A percentile compares a stretch with the other conserved stretches of the same genome.
phyloP scores from a whole-genome alignment of 2,888 invertebrate species.

The Hypomecis atomaria region DNA sequence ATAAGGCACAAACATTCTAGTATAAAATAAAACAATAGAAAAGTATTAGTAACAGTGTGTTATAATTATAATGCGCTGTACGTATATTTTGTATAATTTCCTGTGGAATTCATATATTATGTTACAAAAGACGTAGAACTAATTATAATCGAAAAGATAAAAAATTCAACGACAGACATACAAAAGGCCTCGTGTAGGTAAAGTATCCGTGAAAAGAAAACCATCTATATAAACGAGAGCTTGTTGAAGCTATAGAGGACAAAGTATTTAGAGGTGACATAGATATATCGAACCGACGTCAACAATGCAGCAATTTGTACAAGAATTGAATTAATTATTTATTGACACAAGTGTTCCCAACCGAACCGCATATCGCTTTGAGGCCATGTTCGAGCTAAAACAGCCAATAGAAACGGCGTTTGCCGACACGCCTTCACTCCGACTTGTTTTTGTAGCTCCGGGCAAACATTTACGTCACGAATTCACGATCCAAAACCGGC shows the following conservation, averaged over 20 bases:
- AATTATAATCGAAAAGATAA: too few species aligned
- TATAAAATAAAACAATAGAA: too few species aligned
- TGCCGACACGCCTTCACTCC: slow-evolving; percentile 53
- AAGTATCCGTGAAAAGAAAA: neutral
- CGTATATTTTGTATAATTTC: too few species aligned
- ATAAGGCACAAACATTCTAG: too few species aligned
- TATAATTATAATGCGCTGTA: too few species aligned
- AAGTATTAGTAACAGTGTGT: too few species aligned
- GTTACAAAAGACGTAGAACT: too few species aligned
- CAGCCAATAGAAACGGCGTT: slow-evolving; percentile 49
- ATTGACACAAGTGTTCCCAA: slow-evolving; percentile 29
- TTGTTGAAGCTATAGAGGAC: neutral
- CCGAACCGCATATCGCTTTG: slow-evolving; percentile 28
- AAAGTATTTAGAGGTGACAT: neutral
- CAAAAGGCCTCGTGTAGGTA: too few species aligned
- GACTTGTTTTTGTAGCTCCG: slow-evolving; percentile 29
- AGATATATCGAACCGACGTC: slow-evolving; percentile 17
- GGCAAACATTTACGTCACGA: slow-evolving; percentile 26
- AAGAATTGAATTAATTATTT: slow-evolving; percentile 26
- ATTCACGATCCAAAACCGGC: slow-evolving; percentile 12
- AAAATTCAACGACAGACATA: too few species aligned
- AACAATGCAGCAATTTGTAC: slow-evolving; percentile 9
- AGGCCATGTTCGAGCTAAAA: slow-evolving; percentile 26
- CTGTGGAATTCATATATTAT: too few species aligned
- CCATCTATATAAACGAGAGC: neutral